Conservation (phyloP, 2,113 vertebrate genomes). For the Poeciliopsis retropinna region DNA sequence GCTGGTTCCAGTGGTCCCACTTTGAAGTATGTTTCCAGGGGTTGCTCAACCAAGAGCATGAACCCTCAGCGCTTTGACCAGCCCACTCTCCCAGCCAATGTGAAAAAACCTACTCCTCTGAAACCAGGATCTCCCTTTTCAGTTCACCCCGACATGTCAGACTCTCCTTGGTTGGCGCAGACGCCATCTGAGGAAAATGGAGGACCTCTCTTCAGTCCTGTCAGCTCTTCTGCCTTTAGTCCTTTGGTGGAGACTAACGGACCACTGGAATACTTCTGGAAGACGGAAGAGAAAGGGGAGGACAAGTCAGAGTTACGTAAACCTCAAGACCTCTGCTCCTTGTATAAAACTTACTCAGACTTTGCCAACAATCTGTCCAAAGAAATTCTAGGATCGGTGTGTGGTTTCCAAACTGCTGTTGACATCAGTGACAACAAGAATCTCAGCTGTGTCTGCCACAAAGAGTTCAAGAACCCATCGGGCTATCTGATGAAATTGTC, state of each 20-base stretch:
- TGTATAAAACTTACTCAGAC: constrained; percentile 86
- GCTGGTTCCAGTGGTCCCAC: constrained; percentile 49
- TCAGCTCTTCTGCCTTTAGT: constrained; percentile 93
- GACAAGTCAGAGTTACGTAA: constrained; percentile 73
- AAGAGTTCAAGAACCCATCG: constrained; percentile 78
- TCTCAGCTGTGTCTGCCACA: constrained; percentile 82
- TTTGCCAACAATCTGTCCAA: constrained; percentile 89
- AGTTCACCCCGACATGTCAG: constrained; percentile 82
- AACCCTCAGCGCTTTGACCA: constrained; percentile 94
- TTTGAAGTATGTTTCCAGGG: constrained; percentile 71
- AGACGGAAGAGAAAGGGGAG: constrained; percentile 60
- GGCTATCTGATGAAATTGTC: constrained; percentile 82
- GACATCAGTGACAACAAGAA: constrained; percentile 83
- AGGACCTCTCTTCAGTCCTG: constrained; percentile 89
- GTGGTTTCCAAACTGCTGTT: constrained; percentile 80
- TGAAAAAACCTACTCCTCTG: constrained; percentile 94
- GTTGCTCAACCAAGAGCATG: constrained; percentile 83
- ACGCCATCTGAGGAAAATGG: constrained; percentile 86
- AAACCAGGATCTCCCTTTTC: constrained; percentile 89
- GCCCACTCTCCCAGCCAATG: constrained; percentile 89
- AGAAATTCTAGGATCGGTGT: constrained; percentile 89
- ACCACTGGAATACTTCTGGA: constrained; percentile 87
- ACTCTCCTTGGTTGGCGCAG: constrained; percentile 86
- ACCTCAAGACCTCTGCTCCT: constrained; percentile 76
- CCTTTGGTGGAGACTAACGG: constrained; percentile 84